A percentile compares a stretch with the other conserved stretches of the same genome.
These are phyloP conservation scores for Malurus melanocephalus DNA, from an alignment of 2,113 vertebrate genomes.

Conservation along the genomic window DNA sequence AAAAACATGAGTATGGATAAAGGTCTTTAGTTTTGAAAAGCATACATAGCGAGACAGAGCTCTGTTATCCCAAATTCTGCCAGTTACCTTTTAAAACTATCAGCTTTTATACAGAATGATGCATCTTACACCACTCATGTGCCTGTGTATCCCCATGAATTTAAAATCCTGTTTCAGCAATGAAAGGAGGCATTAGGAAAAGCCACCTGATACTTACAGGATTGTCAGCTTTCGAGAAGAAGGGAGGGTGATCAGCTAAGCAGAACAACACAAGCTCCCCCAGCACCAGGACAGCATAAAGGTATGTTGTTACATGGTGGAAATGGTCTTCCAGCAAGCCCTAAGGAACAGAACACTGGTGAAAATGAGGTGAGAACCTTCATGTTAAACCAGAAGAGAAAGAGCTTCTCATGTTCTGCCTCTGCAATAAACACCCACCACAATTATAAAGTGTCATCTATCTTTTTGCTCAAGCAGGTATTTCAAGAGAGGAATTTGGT, in stretches of 20 bases:
- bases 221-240: conserved; percentile 68
- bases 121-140: background rate
- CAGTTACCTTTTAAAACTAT: background rate
- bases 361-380: background rate
- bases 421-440: background rate
- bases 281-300: conserved; percentile 79
- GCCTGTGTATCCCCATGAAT: background rate
- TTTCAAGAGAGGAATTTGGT: background rate
- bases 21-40: background rate
- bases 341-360: conserved; percentile 60
- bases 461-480: background rate
- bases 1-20: background rate
- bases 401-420: background rate
- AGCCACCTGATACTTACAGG: conserved; percentile 67
- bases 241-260: conserved; percentile 81
- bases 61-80: background rate
- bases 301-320: conserved; percentile 78
- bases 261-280: conserved; percentile 84
- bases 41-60: background rate
- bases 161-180: background rate
- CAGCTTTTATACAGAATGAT: background rate
- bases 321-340: conserved; percentile 76
- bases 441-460: background rate
- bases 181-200: background rate
- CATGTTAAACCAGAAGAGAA: background rate